phyloP scores from a whole-genome alignment of 2,797 vertebrate species.

The Serranus cabrilla region DNA sequence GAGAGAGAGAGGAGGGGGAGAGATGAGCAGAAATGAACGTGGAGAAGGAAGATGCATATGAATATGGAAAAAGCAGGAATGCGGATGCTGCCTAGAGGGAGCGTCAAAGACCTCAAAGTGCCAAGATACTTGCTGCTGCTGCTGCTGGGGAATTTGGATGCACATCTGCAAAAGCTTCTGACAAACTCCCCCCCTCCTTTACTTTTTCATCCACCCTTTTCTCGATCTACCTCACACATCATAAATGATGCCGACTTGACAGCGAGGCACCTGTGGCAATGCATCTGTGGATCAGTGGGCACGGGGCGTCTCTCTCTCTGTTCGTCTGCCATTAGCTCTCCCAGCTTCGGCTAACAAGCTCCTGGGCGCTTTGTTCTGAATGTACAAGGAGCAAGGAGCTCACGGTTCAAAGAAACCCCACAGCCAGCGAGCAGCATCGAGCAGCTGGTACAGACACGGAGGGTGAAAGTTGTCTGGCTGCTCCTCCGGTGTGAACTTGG shows the following conservation, averaged over 20 bases:
- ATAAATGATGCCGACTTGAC: slow-evolving; percentile 61
- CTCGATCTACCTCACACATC: slow-evolving; percentile 25
- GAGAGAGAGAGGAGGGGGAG: slow-evolving; percentile 35
- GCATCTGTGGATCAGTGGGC: slow-evolving; percentile 47
- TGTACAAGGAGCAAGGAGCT: slow-evolving; percentile 33
- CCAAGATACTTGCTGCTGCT: slow-evolving; percentile 28
- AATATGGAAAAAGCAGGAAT: slow-evolving; percentile 43
- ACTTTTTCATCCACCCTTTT: not conserved
- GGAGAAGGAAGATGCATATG: slow-evolving; percentile 38
- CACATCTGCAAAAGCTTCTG: slow-evolving; percentile 49
- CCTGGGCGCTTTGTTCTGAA: slow-evolving; percentile 59
- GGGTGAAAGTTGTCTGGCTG: slow-evolving; percentile 54
- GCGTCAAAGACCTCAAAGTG: slow-evolving; percentile 49
- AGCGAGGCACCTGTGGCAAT: slow-evolving; percentile 59
- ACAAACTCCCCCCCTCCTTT: slow-evolving; percentile 25
- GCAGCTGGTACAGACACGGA: slow-evolving; percentile 49
- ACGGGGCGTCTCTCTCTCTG: slow-evolving; percentile 27
- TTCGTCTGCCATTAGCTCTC: slow-evolving; percentile 49
- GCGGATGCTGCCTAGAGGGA: slow-evolving; percentile 33
- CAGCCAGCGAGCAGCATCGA: slow-evolving; percentile 35
- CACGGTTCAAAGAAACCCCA: slow-evolving; percentile 55
- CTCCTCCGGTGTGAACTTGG: slow-evolving; percentile 44
- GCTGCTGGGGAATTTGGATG: slow-evolving; percentile 44
- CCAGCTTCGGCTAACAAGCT: slow-evolving; percentile 61
- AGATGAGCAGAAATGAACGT: slow-evolving; percentile 30